A percentile compares a stretch with the other conserved stretches of the same genome.
Conservation (phyloP, 2,888 invertebrate genomes). For the Argyresthia goedartella region DNA sequence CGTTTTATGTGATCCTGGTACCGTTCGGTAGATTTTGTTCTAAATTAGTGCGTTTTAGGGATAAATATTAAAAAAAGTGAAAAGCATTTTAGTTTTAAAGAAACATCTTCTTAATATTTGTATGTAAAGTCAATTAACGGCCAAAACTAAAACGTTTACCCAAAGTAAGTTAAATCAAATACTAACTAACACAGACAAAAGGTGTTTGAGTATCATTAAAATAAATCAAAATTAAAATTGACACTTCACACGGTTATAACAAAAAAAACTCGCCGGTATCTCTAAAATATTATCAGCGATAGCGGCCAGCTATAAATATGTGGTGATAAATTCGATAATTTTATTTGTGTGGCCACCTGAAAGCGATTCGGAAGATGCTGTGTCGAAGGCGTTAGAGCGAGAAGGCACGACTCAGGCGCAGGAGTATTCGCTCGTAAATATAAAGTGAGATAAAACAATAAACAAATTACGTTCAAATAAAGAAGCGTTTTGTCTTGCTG, state of each 20-base stretch:
- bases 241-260: slow-evolving; percentile 53
- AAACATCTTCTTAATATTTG: too few species aligned
- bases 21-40: too few species aligned
- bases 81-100: too few species aligned
- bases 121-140: too few species aligned
- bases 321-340: slow-evolving; percentile 58
- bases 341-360: slow-evolving; percentile 29
- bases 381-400: slow-evolving; percentile 27
- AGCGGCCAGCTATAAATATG: slow-evolving; percentile 38
- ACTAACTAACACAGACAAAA: too few species aligned
- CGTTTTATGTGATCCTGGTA: too few species aligned
- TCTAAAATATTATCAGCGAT: slow-evolving; percentile 55
- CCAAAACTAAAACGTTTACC: too few species aligned
- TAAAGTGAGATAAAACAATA: slow-evolving; percentile 67
- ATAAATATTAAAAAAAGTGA: too few species aligned
- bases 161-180: too few species aligned
- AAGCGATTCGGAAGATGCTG: background rate
- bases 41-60: too few species aligned
- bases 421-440: slow-evolving; percentile 56
- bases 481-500: slow-evolving; percentile 60
- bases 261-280: slow-evolving; percentile 45
- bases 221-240: slow-evolving; percentile 61
- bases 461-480: slow-evolving; percentile 68
- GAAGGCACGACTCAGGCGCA: slow-evolving; percentile 23
- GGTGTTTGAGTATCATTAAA: slow-evolving; percentile 6